phyloP scores from a whole-genome alignment of 2,888 invertebrate species.

The Eupithecia subfuscata region DNA sequence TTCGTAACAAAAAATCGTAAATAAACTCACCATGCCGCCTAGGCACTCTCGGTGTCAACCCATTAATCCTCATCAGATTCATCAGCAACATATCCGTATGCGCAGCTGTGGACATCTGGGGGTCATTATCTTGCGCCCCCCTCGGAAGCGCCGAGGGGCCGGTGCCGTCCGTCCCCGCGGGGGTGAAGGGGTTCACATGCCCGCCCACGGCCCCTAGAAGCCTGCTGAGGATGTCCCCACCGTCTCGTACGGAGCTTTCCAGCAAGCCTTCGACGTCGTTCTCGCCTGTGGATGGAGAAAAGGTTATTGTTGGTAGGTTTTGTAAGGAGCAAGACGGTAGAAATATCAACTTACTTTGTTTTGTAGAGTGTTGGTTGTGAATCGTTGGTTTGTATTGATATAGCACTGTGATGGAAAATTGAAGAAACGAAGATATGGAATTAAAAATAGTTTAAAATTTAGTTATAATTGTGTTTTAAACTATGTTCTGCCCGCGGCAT shows the following conservation, averaged over 20 bases:
- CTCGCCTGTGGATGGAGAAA: conserved; percentile 62
- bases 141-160: conserved; percentile 45
- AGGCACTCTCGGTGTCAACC: conserved; percentile 58
- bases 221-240: conserved; percentile 66
- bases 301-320: conserved; percentile 40
- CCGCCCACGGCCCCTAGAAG: conserved; percentile 62
- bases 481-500: no score
- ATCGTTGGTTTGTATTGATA: conserved; percentile 9
- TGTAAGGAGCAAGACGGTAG: conserved; percentile 10
- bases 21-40: conserved; percentile 10
- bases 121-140: conserved; percentile 59
- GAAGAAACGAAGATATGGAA: no score
- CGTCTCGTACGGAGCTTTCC: conserved; percentile 48
- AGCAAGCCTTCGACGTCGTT: conserved; percentile 73
- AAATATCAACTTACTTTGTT: conserved; percentile 24
- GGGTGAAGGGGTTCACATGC: conserved; percentile 45
- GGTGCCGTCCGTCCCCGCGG: conserved; percentile 47
- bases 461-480: no score
- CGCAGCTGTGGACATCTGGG: conserved; percentile 69
- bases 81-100: conserved; percentile 77
- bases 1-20: background rate
- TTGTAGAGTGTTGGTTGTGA: conserved; percentile 10
- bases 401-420: background rate
- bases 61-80: conserved; percentile 77
- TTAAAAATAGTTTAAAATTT: background rate